Percentiles rank a stretch among this genome's conserved stretches.
Conservation (phyloP, 2,113 vertebrate species). For the Empidonax alnorum region DNA sequence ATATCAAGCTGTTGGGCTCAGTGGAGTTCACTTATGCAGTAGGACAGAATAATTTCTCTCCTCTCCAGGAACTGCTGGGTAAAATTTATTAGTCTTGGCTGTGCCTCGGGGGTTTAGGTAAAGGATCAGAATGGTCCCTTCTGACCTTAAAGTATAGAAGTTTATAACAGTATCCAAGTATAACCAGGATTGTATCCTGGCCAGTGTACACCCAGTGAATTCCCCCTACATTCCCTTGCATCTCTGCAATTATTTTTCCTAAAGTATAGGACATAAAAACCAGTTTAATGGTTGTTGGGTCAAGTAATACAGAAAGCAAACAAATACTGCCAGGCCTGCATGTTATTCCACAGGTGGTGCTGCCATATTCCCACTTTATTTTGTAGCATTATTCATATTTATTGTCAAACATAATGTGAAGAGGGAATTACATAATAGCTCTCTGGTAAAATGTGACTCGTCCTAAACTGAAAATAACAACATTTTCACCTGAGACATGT, state of each 20-base stretch:
- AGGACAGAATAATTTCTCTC: conserved; percentile 40
- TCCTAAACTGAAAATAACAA: not conserved
- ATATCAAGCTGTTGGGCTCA: conserved; percentile 48
- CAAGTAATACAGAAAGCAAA: not conserved
- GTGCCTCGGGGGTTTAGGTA: not conserved
- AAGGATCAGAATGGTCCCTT: not conserved
- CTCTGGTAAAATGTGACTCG: not conserved
- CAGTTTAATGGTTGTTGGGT: not conserved
- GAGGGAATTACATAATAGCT: not conserved
- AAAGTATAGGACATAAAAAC: not conserved
- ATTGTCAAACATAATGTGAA: not conserved
- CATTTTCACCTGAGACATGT: not conserved
- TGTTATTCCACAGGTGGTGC: not conserved
- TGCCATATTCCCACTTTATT: not conserved
- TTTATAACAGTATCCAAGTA: not conserved
- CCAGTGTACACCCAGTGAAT: not conserved
- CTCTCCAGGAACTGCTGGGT: not conserved
- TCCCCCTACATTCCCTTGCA: not conserved
- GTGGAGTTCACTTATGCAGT: conserved; percentile 50
- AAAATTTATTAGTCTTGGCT: not conserved
- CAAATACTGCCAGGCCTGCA: accelerated
- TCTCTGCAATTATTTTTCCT: not conserved
- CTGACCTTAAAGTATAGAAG: not conserved
- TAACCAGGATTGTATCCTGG: not conserved
- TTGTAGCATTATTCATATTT: not conserved